Base-by-base conservation (phyloP, 1,140 invertebrate genomes). In the Dolichoris vasculosae region DNA sequence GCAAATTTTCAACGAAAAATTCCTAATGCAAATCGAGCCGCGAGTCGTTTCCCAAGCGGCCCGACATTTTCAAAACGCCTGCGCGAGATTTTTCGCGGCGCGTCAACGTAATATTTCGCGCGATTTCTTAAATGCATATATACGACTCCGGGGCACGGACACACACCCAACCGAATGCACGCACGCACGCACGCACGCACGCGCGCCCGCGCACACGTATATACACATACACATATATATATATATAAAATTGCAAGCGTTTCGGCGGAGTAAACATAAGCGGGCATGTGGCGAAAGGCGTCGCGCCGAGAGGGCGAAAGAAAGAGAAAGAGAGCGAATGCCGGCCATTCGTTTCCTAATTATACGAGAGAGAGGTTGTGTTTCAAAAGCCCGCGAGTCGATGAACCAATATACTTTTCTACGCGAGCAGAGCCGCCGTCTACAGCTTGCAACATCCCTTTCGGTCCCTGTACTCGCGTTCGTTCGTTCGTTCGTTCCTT, bases 391-490 rank as follows among this genome's bases (percentile, higher is more conserved):
- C 17, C 75, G 1, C 26, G 64, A 91, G 90, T 91, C 91, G 91
- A 92, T 92, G 91, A 92, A 92, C 91, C 91, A 92, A 93, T 92
- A 92, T 91, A 90, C 90, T 91, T 92, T 46, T 46, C 1, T 69
- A 35, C 17, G 20, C 40, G 69, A 59, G 23, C 55, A 59, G 23
- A 59, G 23, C 55, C 26, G 23, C 23, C 9, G 26, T 59, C 23
- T 26, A 59, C 30, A 76, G 86, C 91, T 93, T 91, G 88, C 91
- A 89, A 91, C 90, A 91, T 90, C 88, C 90, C 86, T 86, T 78
- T 51, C 87, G 73, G 82, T 69, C 7, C 40, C 38, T 40, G 13
- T 1, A 17, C 38, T 59, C 55, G 55, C 55, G 23, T 13, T n/a
- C n/a, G n/a, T n/a, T n/a, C n/a, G n/a, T n/a, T n/a, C n/a, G n/a